These are phyloP conservation scores for Manduca sexta DNA, from an alignment of 1,140 invertebrate species.

Conservation along the genomic window DNA sequence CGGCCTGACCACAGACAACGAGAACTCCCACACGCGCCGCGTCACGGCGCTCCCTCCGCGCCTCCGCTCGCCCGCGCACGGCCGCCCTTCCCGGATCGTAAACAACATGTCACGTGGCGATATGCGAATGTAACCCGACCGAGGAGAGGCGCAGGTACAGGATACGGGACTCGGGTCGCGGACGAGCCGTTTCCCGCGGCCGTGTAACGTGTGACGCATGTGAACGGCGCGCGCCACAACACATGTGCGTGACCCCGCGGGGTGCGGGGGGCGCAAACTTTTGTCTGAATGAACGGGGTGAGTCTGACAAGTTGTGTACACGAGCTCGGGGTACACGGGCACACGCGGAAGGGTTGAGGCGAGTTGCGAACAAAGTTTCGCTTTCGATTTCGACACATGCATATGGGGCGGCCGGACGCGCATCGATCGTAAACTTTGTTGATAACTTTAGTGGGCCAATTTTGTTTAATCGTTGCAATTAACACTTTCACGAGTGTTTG, in stretches of 20 bases:
- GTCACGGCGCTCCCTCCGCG: slow-evolving; percentile 25
- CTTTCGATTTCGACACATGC: slow-evolving; percentile 64
- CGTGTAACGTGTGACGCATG: slow-evolving; percentile 41
- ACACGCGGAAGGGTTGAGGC: slow-evolving; percentile 55
- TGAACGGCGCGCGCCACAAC: slow-evolving; percentile 42
- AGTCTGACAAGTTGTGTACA: slow-evolving; percentile 45
- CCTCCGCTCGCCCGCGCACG: slow-evolving; percentile 38
- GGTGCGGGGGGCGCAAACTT: slow-evolving; percentile 38
- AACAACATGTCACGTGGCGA: slow-evolving; percentile 37
- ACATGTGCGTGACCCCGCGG: slow-evolving; percentile 43
- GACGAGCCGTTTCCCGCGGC: slow-evolving; percentile 9
- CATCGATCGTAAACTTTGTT: slow-evolving; percentile 48
- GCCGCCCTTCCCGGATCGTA: slow-evolving; percentile 33
- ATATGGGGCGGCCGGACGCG: slow-evolving; percentile 40
- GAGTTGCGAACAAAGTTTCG: slow-evolving; percentile 50
- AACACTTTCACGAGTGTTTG: slow-evolving; percentile 14
- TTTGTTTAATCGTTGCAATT: slow-evolving; percentile 27
- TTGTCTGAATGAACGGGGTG: slow-evolving; percentile 59
- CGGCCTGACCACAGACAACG: slow-evolving; percentile 66
- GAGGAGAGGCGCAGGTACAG: slow-evolving; percentile 4
- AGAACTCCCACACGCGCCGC: slow-evolving; percentile 51
- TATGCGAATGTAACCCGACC: slow-evolving; percentile 35
- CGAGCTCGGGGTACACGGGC: slow-evolving; percentile 36
- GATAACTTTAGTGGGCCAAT: slow-evolving; percentile 28
- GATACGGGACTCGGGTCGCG: slow-evolving; percentile 5